Percentiles rank a stretch among this genome's conserved stretches.
These are phyloP conservation scores for Ornithoptera priamus DNA, from an alignment of 2,888 invertebrate species.

Conservation along the genomic window DNA sequence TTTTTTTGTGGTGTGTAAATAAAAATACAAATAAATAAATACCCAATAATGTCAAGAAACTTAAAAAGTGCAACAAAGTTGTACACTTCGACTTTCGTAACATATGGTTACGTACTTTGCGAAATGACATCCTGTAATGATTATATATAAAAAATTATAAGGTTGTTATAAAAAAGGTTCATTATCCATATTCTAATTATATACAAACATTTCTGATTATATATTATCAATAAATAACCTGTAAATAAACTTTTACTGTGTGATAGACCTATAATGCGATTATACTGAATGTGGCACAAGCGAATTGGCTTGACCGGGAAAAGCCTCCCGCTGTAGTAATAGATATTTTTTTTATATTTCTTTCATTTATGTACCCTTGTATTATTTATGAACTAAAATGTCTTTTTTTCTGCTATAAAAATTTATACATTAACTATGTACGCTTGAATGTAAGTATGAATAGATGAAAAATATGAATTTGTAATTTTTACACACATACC, in stretches of 20 bases:
- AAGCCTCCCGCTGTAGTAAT: not conserved
- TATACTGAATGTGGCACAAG: not conserved
- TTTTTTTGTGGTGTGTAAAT: too few relatives aligned
- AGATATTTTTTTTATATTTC: not conserved
- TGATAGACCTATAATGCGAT: conserved; percentile 1
- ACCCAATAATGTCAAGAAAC: too few relatives aligned
- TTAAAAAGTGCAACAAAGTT: too few relatives aligned
- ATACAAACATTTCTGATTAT: not conserved
- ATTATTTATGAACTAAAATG: not conserved
- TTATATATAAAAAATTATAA: not conserved
- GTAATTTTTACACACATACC: conserved; percentile 14
- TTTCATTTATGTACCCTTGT: not conserved
- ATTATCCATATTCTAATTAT: not conserved
- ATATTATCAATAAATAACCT: not conserved
- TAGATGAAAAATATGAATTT: conserved; percentile 18
- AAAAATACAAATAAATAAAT: too few relatives aligned
- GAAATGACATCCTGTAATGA: not conserved
- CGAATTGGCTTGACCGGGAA: conserved; percentile 1
- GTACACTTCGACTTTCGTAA: too few relatives aligned
- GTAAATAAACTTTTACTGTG: not conserved
- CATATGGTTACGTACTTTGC: too few relatives aligned
- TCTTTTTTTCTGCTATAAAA: not conserved
- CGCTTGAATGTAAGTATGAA: conserved; percentile 4
- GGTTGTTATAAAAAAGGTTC: not conserved
- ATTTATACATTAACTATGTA: not conserved